These are phyloP conservation scores for Pheosia tremula DNA, from an alignment of 2,888 invertebrate genomes.

Conservation along the genomic window DNA sequence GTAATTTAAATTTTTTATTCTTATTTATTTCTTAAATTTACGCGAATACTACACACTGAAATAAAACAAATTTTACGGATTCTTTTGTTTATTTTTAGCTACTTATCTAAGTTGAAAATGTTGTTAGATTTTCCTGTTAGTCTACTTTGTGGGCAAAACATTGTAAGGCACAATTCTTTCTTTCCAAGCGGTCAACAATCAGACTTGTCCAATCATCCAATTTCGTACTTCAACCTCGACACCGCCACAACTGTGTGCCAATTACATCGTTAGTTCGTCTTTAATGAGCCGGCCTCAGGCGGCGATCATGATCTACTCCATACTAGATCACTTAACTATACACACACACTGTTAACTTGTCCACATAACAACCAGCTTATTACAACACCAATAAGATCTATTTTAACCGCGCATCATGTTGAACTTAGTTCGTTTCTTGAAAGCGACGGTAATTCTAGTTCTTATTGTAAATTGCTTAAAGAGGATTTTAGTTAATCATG, in stretches of 20 bases:
- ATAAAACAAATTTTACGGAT: too few relatives aligned
- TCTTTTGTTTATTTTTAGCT: too few relatives aligned
- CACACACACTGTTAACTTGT: slow-evolving; percentile 32
- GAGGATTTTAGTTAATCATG: slow-evolving; percentile 35
- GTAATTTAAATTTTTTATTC: too few relatives aligned
- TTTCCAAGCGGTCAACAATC: slow-evolving; percentile 13
- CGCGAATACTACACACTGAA: too few relatives aligned
- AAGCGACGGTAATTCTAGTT: slow-evolving; percentile 37
- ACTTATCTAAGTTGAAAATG: not conserved
- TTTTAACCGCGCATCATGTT: slow-evolving; percentile 14
- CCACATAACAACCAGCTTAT: slow-evolving; percentile 24
- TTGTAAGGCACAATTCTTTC: not conserved
- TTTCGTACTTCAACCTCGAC: slow-evolving; percentile 50
- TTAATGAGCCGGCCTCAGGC: slow-evolving; percentile 67
- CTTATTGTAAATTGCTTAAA: slow-evolving; percentile 38
- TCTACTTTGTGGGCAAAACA: not conserved
- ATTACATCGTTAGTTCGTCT: slow-evolving; percentile 74
- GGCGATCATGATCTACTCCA: slow-evolving; percentile 49
- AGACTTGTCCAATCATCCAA: slow-evolving; percentile 49
- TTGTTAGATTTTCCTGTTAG: not conserved
- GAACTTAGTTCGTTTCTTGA: slow-evolving; percentile 16
- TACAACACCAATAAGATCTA: slow-evolving; percentile 12
- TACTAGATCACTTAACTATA: slow-evolving; percentile 50
- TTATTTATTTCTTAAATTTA: too few relatives aligned
- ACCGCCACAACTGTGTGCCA: slow-evolving; percentile 48